Conservation (phyloP, 2,797 vertebrate species). For the Anguilla anguilla region DNA sequence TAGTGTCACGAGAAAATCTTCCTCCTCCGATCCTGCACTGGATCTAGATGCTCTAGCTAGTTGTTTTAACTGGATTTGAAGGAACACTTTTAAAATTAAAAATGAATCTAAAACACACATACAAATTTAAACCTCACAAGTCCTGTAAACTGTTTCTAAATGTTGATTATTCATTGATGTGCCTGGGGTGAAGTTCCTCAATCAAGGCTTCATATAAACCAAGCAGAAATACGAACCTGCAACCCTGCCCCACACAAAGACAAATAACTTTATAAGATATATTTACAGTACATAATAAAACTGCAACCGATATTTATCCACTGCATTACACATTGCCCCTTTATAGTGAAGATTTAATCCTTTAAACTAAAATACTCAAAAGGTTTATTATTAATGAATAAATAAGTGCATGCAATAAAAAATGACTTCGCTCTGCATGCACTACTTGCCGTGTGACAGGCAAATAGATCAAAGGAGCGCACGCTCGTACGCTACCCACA, state of each 20-base stretch:
- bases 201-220: no score
- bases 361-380: not conserved
- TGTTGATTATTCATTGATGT: not conserved
- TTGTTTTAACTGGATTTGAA: not conserved
- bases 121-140: not conserved
- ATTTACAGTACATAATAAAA: no score
- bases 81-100: no score
- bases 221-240: no score
- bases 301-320: not conserved
- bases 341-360: not conserved
- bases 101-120: not conserved
- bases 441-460: not conserved
- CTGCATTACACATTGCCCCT: not conserved
- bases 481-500: not conserved
- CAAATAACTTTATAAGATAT: no score
- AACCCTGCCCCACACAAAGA: no score
- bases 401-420: not conserved
- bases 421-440: not conserved
- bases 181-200: no score
- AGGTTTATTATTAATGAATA: not conserved
- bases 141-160: not conserved
- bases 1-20: no score
- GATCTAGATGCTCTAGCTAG: no score
- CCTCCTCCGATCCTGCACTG: no score
- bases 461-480: not conserved